phyloP scores from a whole-genome alignment of 2,797 vertebrate species.

The Hephaestus fuliginosus region DNA sequence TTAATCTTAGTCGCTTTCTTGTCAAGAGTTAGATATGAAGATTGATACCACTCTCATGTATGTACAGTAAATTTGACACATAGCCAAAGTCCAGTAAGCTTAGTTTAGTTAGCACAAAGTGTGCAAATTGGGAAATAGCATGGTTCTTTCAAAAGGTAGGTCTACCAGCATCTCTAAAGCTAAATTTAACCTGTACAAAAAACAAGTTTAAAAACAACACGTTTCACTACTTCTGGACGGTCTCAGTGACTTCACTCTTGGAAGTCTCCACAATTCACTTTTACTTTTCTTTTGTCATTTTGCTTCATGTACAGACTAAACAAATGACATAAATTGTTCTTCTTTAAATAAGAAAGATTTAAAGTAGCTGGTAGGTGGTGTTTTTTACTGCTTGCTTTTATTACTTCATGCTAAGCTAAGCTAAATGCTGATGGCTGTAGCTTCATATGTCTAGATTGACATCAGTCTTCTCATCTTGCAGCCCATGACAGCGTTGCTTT shows the following conservation, averaged over 20 bases:
- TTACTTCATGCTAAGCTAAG: neutral
- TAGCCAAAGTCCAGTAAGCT: neutral
- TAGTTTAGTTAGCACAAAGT: conserved; percentile 8
- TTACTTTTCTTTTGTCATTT: neutral
- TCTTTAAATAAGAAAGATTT: neutral
- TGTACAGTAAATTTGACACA: neutral
- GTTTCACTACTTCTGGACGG: conserved; percentile 43
- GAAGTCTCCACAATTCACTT: conserved; percentile 16
- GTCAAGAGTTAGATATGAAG: neutral
- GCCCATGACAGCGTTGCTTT: too few relatives aligned
- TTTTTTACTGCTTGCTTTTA: neutral
- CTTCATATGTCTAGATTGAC: neutral
- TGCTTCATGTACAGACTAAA: neutral
- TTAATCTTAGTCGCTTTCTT: neutral
- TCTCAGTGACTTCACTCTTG: conserved; percentile 36
- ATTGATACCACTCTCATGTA: neutral
- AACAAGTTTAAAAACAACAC: conserved; percentile 23
- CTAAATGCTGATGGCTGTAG: neutral
- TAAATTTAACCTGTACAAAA: conserved; percentile 40
- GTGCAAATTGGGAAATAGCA: neutral
- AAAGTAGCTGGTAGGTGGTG: neutral
- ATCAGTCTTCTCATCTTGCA: neutral
- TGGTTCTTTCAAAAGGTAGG: neutral
- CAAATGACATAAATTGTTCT: neutral
- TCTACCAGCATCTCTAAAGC: conserved; percentile 7